Conservation (phyloP, 53 echinoderm and acorn worm species). For the Holothuria scabra region DNA sequence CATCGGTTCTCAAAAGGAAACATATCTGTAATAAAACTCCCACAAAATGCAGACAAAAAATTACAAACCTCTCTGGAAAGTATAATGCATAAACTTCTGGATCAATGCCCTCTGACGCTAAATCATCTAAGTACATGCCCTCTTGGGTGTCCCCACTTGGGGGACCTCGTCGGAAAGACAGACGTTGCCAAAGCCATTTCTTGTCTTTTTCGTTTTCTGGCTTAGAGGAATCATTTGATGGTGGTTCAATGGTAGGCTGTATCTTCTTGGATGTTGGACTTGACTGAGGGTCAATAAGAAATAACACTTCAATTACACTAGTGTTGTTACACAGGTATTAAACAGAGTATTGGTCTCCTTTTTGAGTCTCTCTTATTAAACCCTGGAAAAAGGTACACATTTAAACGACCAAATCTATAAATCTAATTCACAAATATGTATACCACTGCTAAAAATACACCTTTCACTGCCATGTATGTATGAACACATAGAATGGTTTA, state of each 20-base stretch:
- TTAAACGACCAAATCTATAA: no score
- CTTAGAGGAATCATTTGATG: not conserved
- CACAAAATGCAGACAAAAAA: not conserved
- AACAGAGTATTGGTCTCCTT: no score
- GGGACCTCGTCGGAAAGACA: conserved; percentile 22
- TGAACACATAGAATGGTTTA: no score
- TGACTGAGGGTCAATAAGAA: conserved; percentile 8
- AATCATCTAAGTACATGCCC: conserved; percentile 94
- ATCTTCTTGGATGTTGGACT: conserved; percentile 6
- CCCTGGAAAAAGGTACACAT: no score
- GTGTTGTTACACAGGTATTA: no score
- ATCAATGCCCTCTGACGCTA: conserved; percentile 88
- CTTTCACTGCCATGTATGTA: no score
- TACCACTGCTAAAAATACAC: no score
- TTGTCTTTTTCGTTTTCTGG: conserved; percentile 49
- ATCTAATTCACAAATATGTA: no score
- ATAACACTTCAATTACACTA: not conserved
- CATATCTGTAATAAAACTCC: no score
- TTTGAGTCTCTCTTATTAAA: no score
- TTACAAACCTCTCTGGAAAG: conserved; percentile 83
- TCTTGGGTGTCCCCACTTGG: conserved; percentile 52
- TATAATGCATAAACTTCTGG: conserved; percentile 97
- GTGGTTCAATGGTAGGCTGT: not conserved
- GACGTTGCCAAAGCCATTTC: conserved; percentile 64
- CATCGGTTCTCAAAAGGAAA: no score